Conservation (phyloP, 2,797 vertebrate genomes). For the Lateolabrax maculatus region DNA sequence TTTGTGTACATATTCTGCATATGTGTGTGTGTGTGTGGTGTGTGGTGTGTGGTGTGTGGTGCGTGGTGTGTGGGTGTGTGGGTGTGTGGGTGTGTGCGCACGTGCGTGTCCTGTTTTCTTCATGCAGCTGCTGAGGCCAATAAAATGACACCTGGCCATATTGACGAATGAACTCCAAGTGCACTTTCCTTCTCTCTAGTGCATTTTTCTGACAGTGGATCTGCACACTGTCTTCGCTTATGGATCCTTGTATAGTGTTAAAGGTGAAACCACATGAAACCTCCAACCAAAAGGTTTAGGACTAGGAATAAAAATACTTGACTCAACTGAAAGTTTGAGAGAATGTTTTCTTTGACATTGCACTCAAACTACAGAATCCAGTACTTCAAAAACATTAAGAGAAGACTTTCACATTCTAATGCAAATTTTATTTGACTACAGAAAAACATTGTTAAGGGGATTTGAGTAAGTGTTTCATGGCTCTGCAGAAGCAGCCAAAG, state of each 20-base stretch:
- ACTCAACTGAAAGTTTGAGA: not conserved
- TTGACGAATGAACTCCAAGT: constrained; percentile 10
- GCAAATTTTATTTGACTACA: not conserved
- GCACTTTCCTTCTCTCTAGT: not conserved
- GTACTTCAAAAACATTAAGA: not conserved
- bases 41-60: not conserved
- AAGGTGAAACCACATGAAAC: not conserved
- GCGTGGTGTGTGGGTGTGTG: not conserved
- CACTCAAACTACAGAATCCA: not conserved
- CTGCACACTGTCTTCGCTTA: not conserved
- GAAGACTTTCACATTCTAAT: not conserved
- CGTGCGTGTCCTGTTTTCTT: not conserved
- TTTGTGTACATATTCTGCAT: no score
- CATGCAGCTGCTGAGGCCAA: constrained; percentile 46
- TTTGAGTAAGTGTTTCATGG: not conserved
- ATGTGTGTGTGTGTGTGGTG: not conserved
- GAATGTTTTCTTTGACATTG: not conserved
- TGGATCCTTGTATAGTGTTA: constrained; percentile 1
- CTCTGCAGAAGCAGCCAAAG: not conserved
- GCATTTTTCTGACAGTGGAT: not conserved
- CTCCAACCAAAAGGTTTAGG: not conserved
- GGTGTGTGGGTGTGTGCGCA: not conserved
- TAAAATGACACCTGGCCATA: constrained; percentile 59
- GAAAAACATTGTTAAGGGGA: not conserved
- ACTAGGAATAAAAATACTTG: not conserved